Conservation (phyloP, 2,888 invertebrate genomes). For the Megalurothrips usitatus region DNA sequence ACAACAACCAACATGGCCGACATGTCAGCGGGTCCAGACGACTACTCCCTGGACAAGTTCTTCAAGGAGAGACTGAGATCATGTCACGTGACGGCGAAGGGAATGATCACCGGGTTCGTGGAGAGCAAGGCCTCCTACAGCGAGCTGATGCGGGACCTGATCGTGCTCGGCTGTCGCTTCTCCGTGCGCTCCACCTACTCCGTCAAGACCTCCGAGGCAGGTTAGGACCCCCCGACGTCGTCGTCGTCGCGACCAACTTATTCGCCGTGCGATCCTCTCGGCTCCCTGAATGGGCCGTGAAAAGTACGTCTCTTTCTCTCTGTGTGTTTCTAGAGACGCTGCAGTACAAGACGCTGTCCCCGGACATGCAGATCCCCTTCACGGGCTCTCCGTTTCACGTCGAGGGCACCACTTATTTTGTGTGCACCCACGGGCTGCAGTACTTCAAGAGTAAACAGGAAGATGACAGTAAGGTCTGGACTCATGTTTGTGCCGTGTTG, state of each 20-base stretch:
- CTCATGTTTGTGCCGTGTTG: neutral
- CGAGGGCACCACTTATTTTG: neutral
- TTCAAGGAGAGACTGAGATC: neutral
- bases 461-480: neutral
- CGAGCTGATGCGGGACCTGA: neutral
- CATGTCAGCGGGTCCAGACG: neutral
- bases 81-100: neutral
- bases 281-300: too few relatives aligned
- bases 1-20: constrained; percentile 15
- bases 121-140: neutral
- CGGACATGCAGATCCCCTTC: neutral
- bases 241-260: neutral
- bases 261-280: neutral
- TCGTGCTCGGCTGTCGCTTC: neutral
- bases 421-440: neutral
- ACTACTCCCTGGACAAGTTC: neutral
- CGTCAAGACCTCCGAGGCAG: neutral
- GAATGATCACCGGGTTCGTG: neutral
- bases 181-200: neutral
- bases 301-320: neutral
- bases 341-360: neutral
- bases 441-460: constrained; percentile 9
- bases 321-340: neutral
- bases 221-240: neutral
- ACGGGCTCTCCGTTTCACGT: neutral